These are phyloP conservation scores for Lagopus muta DNA, from an alignment of 2,113 vertebrate genomes.

Conservation along the genomic window DNA sequence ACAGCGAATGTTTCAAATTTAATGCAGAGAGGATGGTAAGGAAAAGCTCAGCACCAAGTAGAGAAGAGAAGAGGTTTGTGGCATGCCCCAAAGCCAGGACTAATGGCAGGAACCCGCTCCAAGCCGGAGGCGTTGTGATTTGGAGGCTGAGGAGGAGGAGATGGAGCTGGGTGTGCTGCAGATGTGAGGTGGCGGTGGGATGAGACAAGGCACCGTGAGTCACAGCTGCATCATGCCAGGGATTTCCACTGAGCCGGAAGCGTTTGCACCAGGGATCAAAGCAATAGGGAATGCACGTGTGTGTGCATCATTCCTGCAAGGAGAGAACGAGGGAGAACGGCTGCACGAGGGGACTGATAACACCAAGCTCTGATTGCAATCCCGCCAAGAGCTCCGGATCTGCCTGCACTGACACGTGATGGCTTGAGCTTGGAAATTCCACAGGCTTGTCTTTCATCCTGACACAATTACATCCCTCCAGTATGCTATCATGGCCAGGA, in stretches of 20 bases:
- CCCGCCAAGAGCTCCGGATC: rapidly evolving
- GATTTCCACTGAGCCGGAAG: not conserved
- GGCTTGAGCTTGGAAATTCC: not conserved
- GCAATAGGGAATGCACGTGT: rapidly evolving
- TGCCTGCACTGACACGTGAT: rapidly evolving
- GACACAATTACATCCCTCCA: not conserved
- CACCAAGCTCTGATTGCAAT: not conserved
- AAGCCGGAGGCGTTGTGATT: slow-evolving; percentile 1
- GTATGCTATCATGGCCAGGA: not conserved
- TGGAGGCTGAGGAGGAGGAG: not conserved
- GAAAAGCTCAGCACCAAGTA: not conserved
- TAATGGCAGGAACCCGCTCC: not conserved
- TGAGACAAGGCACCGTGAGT: not conserved
- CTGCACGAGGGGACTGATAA: rapidly evolving
- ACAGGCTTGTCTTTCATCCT: not conserved
- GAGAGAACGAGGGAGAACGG: not conserved
- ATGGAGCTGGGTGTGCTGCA: not conserved
- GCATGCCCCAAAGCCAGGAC: not conserved
- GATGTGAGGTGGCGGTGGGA: not conserved
- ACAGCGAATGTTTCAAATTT: not conserved
- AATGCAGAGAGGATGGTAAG: not conserved
- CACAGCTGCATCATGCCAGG: rapidly evolving
- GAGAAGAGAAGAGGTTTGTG: not conserved
- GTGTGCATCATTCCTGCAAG: not conserved
- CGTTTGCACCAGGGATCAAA: rapidly evolving